Evolutionary conservation across 2,113 vertebrate species (phyloP).

Genomic region (human (Homo sapiens)): GRCh38 chr16:88586501-88587000

Average conservation of each 20-base stretch:
- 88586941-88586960: background rate
- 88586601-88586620: slow-evolving; percentile 98
- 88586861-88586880: background rate
- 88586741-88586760: background rate
- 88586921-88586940: background rate
- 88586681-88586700: slow-evolving; percentile 89
- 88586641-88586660: slow-evolving; percentile 95
- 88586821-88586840: background rate
- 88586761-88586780: background rate
- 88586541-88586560: background rate
- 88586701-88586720: background rate
- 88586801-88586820: background rate
- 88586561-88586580: background rate
- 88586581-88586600: slow-evolving; percentile 85
- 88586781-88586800: background rate
- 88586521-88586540: background rate
- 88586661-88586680: slow-evolving; percentile 98
- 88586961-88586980: background rate
- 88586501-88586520: accelerated
- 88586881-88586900: background rate
- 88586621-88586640: slow-evolving; percentile 98
- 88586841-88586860: background rate
- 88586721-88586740: background rate
- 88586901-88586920: background rate
- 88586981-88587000: background rate